phyloP scores from a whole-genome alignment of 2,888 invertebrate species.

The Acholoe squamosa region DNA sequence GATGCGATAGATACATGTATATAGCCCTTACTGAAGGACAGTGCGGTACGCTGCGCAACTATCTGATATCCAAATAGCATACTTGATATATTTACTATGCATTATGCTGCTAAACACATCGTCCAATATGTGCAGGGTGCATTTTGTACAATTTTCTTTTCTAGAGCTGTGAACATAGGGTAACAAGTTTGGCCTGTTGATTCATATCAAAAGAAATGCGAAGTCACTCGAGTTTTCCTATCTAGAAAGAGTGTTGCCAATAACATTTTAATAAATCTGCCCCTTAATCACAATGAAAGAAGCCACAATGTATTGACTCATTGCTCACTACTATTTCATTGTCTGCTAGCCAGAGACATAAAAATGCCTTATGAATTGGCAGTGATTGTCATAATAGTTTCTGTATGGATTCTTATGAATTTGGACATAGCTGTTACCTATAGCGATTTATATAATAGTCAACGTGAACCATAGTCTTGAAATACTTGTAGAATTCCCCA shows the following conservation, averaged over 20 bases:
- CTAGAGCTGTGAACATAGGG: neutral
- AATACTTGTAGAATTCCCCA: neutral
- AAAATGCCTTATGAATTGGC: neutral
- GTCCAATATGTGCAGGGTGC: neutral
- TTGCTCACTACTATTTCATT: conserved; percentile 14
- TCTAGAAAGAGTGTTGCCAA: too few species aligned
- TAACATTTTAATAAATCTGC: too few species aligned
- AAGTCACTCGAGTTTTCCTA: too few species aligned
- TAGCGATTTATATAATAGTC: neutral
- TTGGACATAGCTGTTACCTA: neutral
- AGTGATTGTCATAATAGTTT: neutral
- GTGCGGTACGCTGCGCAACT: neutral
- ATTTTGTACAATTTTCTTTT: neutral
- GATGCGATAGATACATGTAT: neutral
- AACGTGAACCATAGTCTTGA: neutral
- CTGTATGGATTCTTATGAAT: neutral
- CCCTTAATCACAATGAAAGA: too few species aligned
- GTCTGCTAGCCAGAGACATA: conserved; percentile 23
- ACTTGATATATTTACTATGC: neutral
- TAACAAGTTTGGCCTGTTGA: neutral
- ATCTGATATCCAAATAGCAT: neutral
- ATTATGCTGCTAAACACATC: neutral
- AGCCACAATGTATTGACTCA: neutral
- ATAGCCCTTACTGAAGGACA: neutral
- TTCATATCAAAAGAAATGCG: too few species aligned